Evolutionary conservation across 2,797 vertebrate species (phyloP).

Genomic region (Rhinoraja longicauda): DNA sequence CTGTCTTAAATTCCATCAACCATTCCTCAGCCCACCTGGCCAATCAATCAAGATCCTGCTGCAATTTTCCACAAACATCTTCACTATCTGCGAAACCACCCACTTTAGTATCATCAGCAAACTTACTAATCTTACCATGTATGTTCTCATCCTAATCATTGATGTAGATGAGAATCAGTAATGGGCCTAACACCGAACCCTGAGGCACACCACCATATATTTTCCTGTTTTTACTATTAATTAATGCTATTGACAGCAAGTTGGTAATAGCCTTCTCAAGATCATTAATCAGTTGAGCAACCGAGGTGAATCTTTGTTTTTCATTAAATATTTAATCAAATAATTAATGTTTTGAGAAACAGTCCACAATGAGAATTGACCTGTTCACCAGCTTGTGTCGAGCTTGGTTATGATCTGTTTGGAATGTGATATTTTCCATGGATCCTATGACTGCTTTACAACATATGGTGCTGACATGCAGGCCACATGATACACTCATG

Average conservation of each 20-base stretch:
- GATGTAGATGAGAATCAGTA: too few species aligned
- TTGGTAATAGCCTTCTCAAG: neutral
- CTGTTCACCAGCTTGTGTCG: neutral
- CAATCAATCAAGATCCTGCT: too few species aligned
- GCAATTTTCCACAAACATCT: too few species aligned
- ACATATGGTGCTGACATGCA: conserved; percentile 26
- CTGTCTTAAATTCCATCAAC: too few species aligned
- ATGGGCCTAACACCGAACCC: too few species aligned
- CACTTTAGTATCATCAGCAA: too few species aligned
- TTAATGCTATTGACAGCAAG: neutral
- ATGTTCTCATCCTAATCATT: too few species aligned
- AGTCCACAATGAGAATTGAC: neutral
- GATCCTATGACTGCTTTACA: conserved; percentile 38
- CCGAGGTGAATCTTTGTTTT: neutral
- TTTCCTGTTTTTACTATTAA: neutral
- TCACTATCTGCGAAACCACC: too few species aligned
- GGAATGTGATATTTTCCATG: conserved; percentile 38
- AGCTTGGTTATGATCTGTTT: neutral
- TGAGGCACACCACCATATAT: too few species aligned
- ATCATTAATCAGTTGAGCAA: neutral
- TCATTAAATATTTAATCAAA: neutral
- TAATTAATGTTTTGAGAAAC: neutral
- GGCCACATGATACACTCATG: conserved; percentile 29
- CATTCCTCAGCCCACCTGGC: too few species aligned
- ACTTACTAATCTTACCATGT: too few species aligned